These are phyloP conservation scores for Ammodytes marinus DNA, from an alignment of 2,113 vertebrate genomes.

Conservation along the genomic window DNA sequence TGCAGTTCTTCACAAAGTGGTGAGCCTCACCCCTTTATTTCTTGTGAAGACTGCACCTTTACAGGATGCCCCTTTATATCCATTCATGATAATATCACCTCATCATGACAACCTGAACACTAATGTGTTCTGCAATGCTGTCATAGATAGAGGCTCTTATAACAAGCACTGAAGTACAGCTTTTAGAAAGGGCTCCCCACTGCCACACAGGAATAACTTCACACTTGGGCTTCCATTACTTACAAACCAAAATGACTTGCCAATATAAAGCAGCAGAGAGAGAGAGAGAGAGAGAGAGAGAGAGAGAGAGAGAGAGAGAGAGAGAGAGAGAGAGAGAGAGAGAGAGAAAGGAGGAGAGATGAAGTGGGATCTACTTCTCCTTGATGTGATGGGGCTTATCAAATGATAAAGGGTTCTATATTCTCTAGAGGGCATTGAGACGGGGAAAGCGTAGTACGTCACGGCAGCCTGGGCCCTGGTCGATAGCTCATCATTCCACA, in stretches of 20 bases:
- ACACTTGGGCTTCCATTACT: not conserved
- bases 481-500: slow-evolving; percentile 74
- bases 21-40: no score
- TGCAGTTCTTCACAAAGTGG: no score
- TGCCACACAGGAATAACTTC: slow-evolving; percentile 6
- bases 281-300: slow-evolving; percentile 33
- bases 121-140: not conserved
- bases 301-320: slow-evolving; percentile 21
- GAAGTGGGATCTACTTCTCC: slow-evolving; percentile 14
- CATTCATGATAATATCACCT: no score
- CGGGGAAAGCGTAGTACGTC: slow-evolving; percentile 18
- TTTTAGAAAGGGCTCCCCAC: not conserved
- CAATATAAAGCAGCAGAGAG: slow-evolving; percentile 24
- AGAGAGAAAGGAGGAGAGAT: slow-evolving; percentile 26
- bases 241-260: slow-evolving; percentile 3
- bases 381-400: slow-evolving; percentile 46
- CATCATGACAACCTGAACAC: slow-evolving; percentile 5
- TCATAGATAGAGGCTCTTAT: not conserved
- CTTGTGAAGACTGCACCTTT: no score
- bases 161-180: not conserved
- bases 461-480: slow-evolving; percentile 56
- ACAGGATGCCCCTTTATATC: no score
- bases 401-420: slow-evolving; percentile 42
- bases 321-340: slow-evolving; percentile 26
- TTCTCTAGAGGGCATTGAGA: slow-evolving; percentile 59